Conservation (phyloP, 2,113 vertebrate genomes). For the Planiliza haematocheilus region DNA sequence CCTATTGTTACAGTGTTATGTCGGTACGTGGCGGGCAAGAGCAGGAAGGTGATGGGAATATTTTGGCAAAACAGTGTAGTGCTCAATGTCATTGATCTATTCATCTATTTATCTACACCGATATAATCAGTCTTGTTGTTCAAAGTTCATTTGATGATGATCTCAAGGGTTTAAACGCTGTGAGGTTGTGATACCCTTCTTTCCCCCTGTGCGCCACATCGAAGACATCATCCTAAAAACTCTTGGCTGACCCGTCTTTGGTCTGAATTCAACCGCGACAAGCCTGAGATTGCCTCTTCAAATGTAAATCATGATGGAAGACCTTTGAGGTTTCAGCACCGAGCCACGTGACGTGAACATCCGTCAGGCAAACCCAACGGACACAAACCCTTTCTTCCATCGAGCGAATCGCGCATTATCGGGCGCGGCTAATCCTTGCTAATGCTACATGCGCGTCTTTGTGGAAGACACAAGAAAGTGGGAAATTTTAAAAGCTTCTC, state of each 20-base stretch:
- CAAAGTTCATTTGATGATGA: background rate
- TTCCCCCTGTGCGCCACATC: background rate
- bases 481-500: background rate
- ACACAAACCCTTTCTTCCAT: background rate
- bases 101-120: too few species aligned
- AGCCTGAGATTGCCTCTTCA: constrained; percentile 47
- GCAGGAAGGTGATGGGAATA: too few species aligned
- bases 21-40: too few species aligned
- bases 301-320: constrained; percentile 46
- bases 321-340: constrained; percentile 22
- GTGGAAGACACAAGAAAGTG: background rate
- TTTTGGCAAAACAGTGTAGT: too few species aligned
- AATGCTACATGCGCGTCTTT: background rate
- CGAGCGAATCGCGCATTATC: background rate
- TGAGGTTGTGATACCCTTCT: background rate
- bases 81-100: too few species aligned
- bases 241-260: constrained; percentile 10
- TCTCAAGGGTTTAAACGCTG: background rate
- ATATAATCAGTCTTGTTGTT: too few species aligned
- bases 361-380: constrained; percentile 14
- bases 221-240: constrained; percentile 5
- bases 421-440: background rate
- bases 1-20: too few species aligned
- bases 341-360: background rate
- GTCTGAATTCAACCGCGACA: constrained; percentile 15